Conservation (phyloP, 2,888 invertebrate species). For the Eulithis prunata region DNA sequence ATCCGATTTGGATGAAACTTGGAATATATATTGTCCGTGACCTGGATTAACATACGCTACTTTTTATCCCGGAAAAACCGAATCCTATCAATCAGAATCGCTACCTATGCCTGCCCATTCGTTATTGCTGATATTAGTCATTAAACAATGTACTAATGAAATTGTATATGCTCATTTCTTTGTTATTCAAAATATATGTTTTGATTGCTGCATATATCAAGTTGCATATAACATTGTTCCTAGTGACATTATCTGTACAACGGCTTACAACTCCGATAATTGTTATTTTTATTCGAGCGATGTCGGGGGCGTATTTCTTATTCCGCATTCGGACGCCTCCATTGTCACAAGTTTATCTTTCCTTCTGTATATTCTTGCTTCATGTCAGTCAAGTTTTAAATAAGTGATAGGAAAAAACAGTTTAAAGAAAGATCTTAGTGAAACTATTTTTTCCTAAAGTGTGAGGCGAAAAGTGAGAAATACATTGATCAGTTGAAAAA, state of each 20-base stretch:
- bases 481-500: not conserved
- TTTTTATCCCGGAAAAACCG: too few species aligned
- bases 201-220: too few species aligned
- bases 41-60: too few species aligned
- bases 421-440: not conserved
- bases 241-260: conserved; percentile 18
- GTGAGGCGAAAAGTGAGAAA: not conserved
- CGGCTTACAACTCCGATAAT: conserved; percentile 4
- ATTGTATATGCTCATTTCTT: too few species aligned
- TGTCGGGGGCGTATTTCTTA: conserved; percentile 19
- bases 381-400: too few species aligned
- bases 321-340: conserved; percentile 14
- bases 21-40: too few species aligned
- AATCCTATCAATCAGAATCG: too few species aligned
- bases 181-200: too few species aligned
- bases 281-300: conserved; percentile 16
- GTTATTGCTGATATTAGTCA: too few species aligned
- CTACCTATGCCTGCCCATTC: too few species aligned
- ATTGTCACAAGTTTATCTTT: not conserved
- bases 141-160: too few species aligned
- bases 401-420: not conserved
- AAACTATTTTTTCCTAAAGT: not conserved
- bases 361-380: not conserved
- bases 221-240: not conserved
- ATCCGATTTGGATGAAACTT: too few species aligned